Conservation (phyloP, 2,888 invertebrate species). For the Helicoverpa assulta region DNA sequence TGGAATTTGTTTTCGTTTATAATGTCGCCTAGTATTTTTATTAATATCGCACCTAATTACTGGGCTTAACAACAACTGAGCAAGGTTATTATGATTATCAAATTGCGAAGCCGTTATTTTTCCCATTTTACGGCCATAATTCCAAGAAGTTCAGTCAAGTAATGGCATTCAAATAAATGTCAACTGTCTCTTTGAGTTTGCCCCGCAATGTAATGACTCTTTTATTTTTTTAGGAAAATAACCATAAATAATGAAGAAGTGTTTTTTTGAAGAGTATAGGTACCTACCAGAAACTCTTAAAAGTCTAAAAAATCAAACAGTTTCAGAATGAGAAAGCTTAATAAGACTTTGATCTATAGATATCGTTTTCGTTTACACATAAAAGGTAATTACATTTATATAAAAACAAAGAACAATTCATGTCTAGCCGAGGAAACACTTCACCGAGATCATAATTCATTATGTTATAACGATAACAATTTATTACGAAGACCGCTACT, state of each 20-base stretch:
- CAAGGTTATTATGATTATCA: conserved; percentile 40
- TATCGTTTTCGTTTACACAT: not conserved
- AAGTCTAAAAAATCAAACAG: not conserved
- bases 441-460: conserved; percentile 41
- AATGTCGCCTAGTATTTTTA: conserved; percentile 25
- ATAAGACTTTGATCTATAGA: conserved; percentile 3
- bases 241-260: no score
- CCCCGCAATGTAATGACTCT: not conserved
- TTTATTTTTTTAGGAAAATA: not conserved
- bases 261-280: not conserved
- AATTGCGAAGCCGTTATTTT: conserved; percentile 19
- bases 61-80: conserved; percentile 11
- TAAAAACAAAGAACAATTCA: conserved; percentile 12
- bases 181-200: conserved; percentile 8
- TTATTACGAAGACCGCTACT: conserved; percentile 49
- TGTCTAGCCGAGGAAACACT: conserved; percentile 22
- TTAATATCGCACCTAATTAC: conserved; percentile 49
- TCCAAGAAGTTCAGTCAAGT: conserved; percentile 14
- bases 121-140: conserved; percentile 16
- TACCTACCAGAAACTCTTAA: not conserved
- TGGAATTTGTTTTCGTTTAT: conserved; percentile 45
- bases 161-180: conserved; percentile 18
- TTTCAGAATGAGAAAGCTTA: not conserved
- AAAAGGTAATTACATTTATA: conserved; percentile 6
- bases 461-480: conserved; percentile 42